A percentile compares a stretch with the other conserved stretches of the same genome.
Evolutionary conservation across 2,113 vertebrate species (phyloP).

Genomic region (Sus scrofa): DNA sequence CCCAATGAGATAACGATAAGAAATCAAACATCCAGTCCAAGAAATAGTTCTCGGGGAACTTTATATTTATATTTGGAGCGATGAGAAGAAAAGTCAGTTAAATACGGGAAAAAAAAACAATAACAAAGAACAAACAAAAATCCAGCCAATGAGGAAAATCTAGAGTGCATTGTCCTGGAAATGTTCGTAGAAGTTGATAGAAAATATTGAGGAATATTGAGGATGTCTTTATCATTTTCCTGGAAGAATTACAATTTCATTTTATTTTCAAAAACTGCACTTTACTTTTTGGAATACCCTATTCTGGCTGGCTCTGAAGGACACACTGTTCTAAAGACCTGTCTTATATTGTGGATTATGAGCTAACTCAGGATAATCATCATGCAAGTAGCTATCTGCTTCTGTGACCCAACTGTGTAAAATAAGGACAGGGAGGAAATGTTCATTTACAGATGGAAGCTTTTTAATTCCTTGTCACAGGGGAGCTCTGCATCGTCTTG

Average conservation of each 20-base stretch:
- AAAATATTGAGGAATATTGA: neutral
- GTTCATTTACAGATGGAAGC: neutral
- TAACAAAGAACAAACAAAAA: neutral
- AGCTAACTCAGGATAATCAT: neutral
- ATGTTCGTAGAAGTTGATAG: neutral
- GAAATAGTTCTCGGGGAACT: neutral
- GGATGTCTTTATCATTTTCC: neutral
- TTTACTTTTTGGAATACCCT: neutral
- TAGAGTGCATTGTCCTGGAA: neutral
- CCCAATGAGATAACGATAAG: neutral
- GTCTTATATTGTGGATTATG: neutral
- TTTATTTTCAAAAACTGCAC: constrained; percentile 14
- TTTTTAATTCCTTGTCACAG: neutral
- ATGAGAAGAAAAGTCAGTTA: neutral
- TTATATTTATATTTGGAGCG: neutral
- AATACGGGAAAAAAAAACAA: neutral
- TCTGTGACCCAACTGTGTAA: constrained; percentile 9
- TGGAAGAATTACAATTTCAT: neutral
- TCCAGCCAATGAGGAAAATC: neutral
- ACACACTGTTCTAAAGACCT: neutral
- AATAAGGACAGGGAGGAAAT: neutral
- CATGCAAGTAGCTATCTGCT: neutral
- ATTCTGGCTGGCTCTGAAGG: neutral
- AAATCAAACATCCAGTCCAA: neutral
- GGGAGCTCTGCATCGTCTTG: neutral